Base-by-base conservation (phyloP, 2,113 vertebrate species). In the Pterocles orientalis region DNA sequence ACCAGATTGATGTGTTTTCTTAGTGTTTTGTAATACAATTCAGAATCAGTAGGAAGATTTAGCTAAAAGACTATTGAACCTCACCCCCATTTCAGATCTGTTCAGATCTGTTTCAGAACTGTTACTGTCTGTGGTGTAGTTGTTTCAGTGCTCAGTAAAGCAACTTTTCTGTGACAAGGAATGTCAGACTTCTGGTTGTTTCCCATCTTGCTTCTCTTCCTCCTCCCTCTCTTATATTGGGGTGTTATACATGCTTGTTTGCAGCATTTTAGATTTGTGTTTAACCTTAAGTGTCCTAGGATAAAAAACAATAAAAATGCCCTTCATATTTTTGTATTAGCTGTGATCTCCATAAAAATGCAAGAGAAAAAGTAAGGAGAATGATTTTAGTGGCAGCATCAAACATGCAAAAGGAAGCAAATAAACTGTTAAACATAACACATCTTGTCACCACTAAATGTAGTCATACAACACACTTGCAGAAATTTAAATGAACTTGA, bases 401-500 rank as follows among this genome's bases (percentile, higher is more conserved):
- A 45, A 87, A 51, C 36, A 81, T 73, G 36, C 26, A 72, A 73
- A 85, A 94, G 75, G 79, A 93, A 87, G 56, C 23, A 77, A 92
- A 82, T 71, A 88, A 81, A 69, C 54, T 79, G 91, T 86, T 96
- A 64, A 25, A 58, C 11, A 82, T 82, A 24, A 91, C 70, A 82
- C 69, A 51, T 76, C 70, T 94, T 95, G 90, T 95, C 86, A 92
- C 58, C 75, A 41, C 61, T 92, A 79, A 91, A 62, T 53, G 50
- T 61, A 65, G 39, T 87, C 2, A 0, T 89, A 19, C 83, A 88
- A 70, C 36, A 53, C 80, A 45, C 82, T 96, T 61, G 36, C 34
- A 95, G 80, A 91, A 95, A 93, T 96, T 91, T 65, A 95, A 66
- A 87, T 95, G 85, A 91, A 69, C 64, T 72, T 75, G 45, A 92